These are phyloP conservation scores for Drosophila trichaetosa DNA, from an alignment of 2,888 invertebrate genomes.

Conservation along the genomic window DNA sequence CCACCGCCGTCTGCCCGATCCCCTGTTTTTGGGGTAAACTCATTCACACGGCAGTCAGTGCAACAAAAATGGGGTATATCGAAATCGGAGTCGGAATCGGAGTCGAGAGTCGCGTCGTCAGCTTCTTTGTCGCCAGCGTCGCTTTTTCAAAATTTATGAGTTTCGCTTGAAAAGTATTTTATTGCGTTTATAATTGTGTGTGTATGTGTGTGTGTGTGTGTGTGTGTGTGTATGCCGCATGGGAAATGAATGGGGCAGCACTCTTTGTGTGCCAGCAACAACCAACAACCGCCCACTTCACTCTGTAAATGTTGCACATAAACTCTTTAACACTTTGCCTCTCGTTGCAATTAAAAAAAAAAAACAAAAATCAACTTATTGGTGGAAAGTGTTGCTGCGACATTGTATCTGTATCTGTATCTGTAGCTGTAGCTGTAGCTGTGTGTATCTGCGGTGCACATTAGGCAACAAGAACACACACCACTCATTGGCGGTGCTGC, in stretches of 20 bases:
- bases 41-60: slow-evolving; percentile 78
- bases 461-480: slow-evolving; percentile 48
- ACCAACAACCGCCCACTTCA: slow-evolving; percentile 21
- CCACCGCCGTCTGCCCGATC: not conserved
- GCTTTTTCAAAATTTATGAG: slow-evolving; percentile 82
- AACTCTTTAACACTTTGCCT: slow-evolving; percentile 83
- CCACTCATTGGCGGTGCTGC: slow-evolving; percentile 41
- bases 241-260: slow-evolving; percentile 71
- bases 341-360: slow-evolving; percentile 76
- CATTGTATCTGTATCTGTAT: slow-evolving; percentile 59
- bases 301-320: slow-evolving; percentile 82
- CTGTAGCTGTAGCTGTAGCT: slow-evolving; percentile 50
- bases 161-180: slow-evolving; percentile 83
- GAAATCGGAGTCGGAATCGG: slow-evolving; percentile 23
- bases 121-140: slow-evolving; percentile 74
- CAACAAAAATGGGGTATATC: slow-evolving; percentile 42
- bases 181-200: slow-evolving; percentile 82
- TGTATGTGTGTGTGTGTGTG: slow-evolving; percentile 37
- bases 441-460: slow-evolving; percentile 62
- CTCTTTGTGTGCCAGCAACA: slow-evolving; percentile 36
- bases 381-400: slow-evolving; percentile 62
- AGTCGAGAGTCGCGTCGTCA: slow-evolving; percentile 55
- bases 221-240: slow-evolving; percentile 55
- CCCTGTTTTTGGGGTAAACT: slow-evolving; percentile 34
- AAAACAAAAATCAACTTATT: slow-evolving; percentile 65